These are phyloP conservation scores for Rostratula benghalensis DNA, from an alignment of 2,113 vertebrate genomes.

Conservation along the genomic window DNA sequence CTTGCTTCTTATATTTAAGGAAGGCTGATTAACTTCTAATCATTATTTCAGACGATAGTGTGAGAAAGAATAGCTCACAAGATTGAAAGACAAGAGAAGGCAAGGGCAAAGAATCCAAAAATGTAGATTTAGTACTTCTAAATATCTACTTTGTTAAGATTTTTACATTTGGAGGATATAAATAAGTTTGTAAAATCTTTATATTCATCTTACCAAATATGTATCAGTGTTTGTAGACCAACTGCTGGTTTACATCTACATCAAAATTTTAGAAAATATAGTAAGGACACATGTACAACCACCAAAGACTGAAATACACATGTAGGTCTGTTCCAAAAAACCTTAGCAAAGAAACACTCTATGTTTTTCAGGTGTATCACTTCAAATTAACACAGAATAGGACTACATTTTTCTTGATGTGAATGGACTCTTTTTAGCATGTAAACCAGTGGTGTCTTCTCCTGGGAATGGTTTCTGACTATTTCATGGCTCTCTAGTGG, in stretches of 20 bases:
- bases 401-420: not conserved
- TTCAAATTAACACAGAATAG: not conserved
- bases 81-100: not conserved
- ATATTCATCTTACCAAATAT: not conserved
- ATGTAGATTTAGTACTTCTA: not conserved
- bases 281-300: not conserved
- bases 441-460: not conserved
- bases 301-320: not conserved
- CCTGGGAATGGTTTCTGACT: not conserved
- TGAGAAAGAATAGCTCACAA: not conserved
- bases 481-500: not conserved
- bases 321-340: not conserved
- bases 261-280: not conserved
- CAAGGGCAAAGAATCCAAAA: not conserved
- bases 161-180: not conserved
- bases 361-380: not conserved
- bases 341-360: not conserved
- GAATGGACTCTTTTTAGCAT: not conserved
- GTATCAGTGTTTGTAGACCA: not conserved
- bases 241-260: not conserved
- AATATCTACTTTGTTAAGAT: not conserved
- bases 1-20: not conserved
- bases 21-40: not conserved
- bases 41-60: not conserved
- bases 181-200: not conserved